Evolutionary conservation across 1,140 invertebrate genomes (phyloP), one percentile per base, ranked within the genome.

Genomic region (Aphis craccivora): DNA sequence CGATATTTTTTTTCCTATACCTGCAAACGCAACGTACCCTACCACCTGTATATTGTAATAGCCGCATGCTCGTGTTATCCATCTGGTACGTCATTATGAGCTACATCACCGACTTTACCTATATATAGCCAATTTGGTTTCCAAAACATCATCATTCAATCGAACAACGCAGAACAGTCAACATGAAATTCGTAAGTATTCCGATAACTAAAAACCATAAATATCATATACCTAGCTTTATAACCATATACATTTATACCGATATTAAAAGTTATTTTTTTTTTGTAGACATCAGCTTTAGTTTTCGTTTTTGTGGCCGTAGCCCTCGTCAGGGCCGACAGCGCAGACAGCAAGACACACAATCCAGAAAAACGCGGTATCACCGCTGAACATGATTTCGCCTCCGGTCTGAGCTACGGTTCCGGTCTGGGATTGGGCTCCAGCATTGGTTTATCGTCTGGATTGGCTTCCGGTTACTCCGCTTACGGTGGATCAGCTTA

Each of bases 141-240:
- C 51, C 18, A 53, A 53, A 93, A 55, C n/a, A n/a, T 90, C 37
- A 90, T 43, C 89, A 67, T 90, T 90, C 89, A 43, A 67, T 20
- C 89, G 53, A 67, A 25, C 23, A 67, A 14, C 89, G 25, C 8
- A 67, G 53, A 43, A 67, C 89, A 90, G 55, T 25, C 14, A 90
- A 90, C 89, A 90, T 90, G 89, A 90, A 90, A 90, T 90, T 90
- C 53, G 89, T 90, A 90, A 90, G 89, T 67, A 90, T 90, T 76
- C n/a, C 3, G 30, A 67, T n/a, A 76, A 76, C 1, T 18, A 18
- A 76, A 76, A n/a, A 18, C 14, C n/a, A 76, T 18, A 30, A 35
- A 14, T 76, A 35, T 0, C 30, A 76, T 67, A 30, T 67, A 48
- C 14, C 48, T 48, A 48, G 48, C 48, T 48, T 18, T 48, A n/a